Evolutionary conservation across 2,797 vertebrate species (phyloP).

Genomic region (Pyrrhura leucotis): DNA sequence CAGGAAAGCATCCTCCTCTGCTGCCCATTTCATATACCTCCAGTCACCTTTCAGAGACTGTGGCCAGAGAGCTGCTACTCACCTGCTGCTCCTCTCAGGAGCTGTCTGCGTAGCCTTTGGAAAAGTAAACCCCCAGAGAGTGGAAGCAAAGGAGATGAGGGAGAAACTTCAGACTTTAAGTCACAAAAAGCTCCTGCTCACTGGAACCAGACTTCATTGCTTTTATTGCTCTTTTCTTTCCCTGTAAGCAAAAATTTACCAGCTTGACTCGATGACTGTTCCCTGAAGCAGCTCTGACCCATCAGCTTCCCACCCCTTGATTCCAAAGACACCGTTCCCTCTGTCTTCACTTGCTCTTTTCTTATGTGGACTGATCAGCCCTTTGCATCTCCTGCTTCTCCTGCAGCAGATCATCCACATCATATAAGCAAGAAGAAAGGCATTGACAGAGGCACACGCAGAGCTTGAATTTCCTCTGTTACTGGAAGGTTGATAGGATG

Average conservation of each 20-base stretch:
- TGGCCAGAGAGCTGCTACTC: not conserved
- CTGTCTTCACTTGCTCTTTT: not conserved
- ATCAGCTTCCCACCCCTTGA: not conserved
- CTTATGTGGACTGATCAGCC: not conserved
- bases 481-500: not conserved
- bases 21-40: not conserved
- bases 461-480: not conserved
- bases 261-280: not conserved
- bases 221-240: not conserved
- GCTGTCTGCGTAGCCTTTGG: not conserved
- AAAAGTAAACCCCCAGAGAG: not conserved
- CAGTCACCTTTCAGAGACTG: not conserved
- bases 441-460: not conserved
- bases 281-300: not conserved
- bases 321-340: not conserved
- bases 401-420: not conserved
- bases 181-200: not conserved
- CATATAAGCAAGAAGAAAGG: not conserved
- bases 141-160: not conserved
- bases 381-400: not conserved
- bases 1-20: not conserved
- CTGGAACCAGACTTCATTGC: not conserved
- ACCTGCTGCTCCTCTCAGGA: not conserved
- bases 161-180: not conserved
- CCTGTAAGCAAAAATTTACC: not conserved